Evolutionary conservation across 2,797 vertebrate species (phyloP).

Genomic region (Cryptoblepharus egeriae): DNA sequence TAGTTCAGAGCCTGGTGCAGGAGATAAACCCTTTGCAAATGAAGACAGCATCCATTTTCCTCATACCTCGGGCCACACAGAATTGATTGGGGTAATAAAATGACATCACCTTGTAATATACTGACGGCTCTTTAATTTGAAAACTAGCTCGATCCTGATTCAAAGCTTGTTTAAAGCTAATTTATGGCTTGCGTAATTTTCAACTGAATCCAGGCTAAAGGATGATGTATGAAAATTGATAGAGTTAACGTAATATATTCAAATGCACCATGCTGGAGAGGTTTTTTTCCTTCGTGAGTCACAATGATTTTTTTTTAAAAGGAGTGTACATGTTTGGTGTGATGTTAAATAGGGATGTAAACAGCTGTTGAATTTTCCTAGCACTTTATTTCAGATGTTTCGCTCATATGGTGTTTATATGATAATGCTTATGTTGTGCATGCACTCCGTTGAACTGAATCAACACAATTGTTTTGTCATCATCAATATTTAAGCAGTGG

Average conservation of each 20-base stretch:
- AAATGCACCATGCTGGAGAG: constrained; percentile 61
- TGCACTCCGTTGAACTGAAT: neutral
- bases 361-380: constrained; percentile 32
- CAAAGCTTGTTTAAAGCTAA: constrained; percentile 88
- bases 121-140: constrained; percentile 86
- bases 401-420: constrained; percentile 26
- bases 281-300: constrained; percentile 27
- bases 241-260: constrained; percentile 73
- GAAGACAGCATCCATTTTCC: constrained; percentile 82
- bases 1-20: constrained; percentile 83
- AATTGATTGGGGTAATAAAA: constrained; percentile 95
- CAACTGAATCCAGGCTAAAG: constrained; percentile 72
- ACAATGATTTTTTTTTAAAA: constrained; percentile 33
- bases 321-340: constrained; percentile 27
- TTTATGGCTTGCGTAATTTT: constrained; percentile 84
- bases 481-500: neutral
- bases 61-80: constrained; percentile 79
- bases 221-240: constrained; percentile 78
- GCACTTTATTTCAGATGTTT: constrained; percentile 44
- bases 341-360: constrained; percentile 14
- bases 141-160: constrained; percentile 83
- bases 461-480: neutral
- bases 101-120: constrained; percentile 87
- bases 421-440: constrained; percentile 33
- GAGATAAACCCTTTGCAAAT: constrained; percentile 90